Percentiles rank a stretch among this genome's conserved stretches.
These are phyloP conservation scores for Penelope pileata DNA, from an alignment of 2,113 vertebrate species.

Conservation along the genomic window DNA sequence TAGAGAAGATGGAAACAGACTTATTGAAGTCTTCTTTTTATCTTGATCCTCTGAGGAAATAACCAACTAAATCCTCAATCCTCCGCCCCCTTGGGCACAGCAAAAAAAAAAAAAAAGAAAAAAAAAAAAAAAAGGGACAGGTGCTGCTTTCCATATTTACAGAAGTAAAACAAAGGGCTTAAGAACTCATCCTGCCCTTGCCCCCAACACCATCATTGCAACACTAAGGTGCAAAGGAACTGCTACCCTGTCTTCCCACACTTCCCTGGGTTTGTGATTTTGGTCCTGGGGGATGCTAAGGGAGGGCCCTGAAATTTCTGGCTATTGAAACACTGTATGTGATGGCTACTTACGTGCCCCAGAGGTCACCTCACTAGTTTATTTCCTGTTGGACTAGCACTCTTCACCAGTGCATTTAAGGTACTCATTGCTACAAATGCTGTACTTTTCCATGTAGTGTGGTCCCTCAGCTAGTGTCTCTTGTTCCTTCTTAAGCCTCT, in stretches of 20 bases:
- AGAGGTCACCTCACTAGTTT: neutral
- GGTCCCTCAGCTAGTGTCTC: neutral
- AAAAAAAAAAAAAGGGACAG: neutral
- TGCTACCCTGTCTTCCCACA: neutral
- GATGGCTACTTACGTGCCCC: neutral
- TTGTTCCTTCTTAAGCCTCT: neutral
- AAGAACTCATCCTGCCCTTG: neutral
- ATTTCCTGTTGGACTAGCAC: neutral
- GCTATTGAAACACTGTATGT: neutral
- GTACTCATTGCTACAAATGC: neutral
- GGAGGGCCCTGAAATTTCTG: neutral
- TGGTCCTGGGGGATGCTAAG: slow-evolving; percentile 12
- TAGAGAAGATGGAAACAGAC: slow-evolving; percentile 22
- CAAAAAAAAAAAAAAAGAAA: accelerated
- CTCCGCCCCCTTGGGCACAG: neutral
- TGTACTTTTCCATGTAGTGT: neutral
- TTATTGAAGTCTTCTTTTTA: slow-evolving; percentile 28
- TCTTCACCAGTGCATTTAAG: neutral
- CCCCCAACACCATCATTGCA: neutral
- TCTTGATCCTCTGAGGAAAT: slow-evolving; percentile 60
- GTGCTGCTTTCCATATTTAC: slow-evolving; percentile 21
- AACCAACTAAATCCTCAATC: slow-evolving; percentile 60
- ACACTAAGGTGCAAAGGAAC: neutral
- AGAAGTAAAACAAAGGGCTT: neutral
- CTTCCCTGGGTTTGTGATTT: slow-evolving; percentile 17